Evolutionary conservation across 2,888 invertebrate genomes (phyloP).

Genomic region (Liposcelis brunnea): DNA sequence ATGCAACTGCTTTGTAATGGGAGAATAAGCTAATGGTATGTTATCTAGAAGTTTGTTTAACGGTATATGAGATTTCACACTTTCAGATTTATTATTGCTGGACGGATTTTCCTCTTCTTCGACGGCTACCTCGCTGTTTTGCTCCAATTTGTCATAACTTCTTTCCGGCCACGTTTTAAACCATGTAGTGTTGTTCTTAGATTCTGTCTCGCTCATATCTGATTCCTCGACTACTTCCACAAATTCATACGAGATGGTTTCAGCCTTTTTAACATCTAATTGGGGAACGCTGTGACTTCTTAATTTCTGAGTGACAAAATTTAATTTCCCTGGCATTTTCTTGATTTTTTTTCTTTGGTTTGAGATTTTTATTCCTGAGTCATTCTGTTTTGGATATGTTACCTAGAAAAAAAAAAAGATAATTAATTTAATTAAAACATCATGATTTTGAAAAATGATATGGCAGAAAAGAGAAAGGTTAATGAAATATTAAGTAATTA

Average conservation of each 20-base stretch:
- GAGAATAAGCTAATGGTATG: conserved; percentile 58
- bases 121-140: conserved; percentile 19
- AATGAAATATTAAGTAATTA: too few species aligned
- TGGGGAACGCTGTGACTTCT: conserved; percentile 28
- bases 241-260: conserved; percentile 14
- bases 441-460: too few species aligned
- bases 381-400: neutral
- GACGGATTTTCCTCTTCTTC: conserved; percentile 15
- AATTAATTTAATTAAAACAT: neutral
- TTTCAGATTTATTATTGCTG: conserved; percentile 6
- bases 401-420: conserved; percentile 1
- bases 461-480: too few species aligned
- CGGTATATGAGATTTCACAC: conserved; percentile 26
- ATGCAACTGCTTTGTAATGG: conserved; percentile 53
- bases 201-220: conserved; percentile 12
- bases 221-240: conserved; percentile 13
- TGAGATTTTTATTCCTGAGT: too few species aligned
- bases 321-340: conserved; percentile 11
- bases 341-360: too few species aligned
- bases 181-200: conserved; percentile 24
- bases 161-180: conserved; percentile 35
- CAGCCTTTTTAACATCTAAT: conserved; percentile 22
- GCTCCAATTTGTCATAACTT: conserved; percentile 24
- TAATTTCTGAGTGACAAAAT: conserved; percentile 16
- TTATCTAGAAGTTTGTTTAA: conserved; percentile 52